Percentiles rank a stretch among this genome's conserved stretches.
These are phyloP conservation scores for Drosophila paranaensis DNA, from an alignment of 2,888 invertebrate genomes.

Conservation along the genomic window DNA sequence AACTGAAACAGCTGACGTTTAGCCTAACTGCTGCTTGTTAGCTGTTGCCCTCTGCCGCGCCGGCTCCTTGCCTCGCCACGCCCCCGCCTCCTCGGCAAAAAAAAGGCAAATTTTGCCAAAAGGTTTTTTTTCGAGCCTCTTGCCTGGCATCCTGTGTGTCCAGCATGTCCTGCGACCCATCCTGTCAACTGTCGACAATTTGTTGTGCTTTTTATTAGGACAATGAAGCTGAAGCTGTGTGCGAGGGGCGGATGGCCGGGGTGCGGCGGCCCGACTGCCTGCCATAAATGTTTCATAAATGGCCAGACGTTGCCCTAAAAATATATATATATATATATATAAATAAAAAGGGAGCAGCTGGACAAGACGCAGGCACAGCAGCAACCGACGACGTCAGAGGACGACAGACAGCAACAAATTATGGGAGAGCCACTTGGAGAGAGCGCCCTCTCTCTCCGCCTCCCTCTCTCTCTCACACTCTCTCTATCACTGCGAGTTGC, in stretches of 20 bases:
- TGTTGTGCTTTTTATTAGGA: constrained; percentile 75
- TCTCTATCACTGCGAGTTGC: background rate
- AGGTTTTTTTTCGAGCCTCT: constrained; percentile 9
- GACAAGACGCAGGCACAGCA: constrained; percentile 7
- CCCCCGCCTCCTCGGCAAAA: constrained; percentile 1
- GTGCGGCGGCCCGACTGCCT: constrained; percentile 25
- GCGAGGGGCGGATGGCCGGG: background rate
- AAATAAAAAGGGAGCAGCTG: constrained; percentile 4
- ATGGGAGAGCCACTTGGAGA: constrained; percentile 52
- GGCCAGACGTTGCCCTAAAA: constrained; percentile 33
- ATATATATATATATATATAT: background rate
- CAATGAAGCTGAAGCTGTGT: constrained; percentile 33
- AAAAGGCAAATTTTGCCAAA: constrained; percentile 58
- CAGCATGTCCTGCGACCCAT: constrained; percentile 39
- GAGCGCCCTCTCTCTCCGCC: background rate
- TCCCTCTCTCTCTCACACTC: background rate
- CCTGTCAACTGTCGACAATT: constrained; percentile 68
- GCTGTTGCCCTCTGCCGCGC: constrained; percentile 1
- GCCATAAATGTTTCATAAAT: constrained; percentile 78
- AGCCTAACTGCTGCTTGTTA: constrained; percentile 54
- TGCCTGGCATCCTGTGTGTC: background rate
- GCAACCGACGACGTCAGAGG: background rate
- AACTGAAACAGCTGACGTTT: constrained; percentile 25
- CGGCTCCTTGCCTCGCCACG: background rate
- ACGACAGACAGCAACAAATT: constrained; percentile 48